Conservation (phyloP, 2,888 invertebrate genomes). For the Ommatoiulus sabulosus region DNA sequence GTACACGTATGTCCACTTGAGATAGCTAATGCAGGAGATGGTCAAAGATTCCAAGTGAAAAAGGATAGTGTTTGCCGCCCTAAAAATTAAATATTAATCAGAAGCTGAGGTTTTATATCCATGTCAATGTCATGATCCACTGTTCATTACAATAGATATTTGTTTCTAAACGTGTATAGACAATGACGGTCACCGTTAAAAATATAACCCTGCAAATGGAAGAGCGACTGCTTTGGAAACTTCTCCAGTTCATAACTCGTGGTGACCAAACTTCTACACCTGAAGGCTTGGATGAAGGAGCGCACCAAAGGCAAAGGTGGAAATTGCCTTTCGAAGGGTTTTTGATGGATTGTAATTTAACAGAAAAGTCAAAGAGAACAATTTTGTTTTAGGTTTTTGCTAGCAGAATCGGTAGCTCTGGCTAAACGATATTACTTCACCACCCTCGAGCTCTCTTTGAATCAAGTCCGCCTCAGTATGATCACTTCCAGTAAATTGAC, state of each 20-base stretch:
- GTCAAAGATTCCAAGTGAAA: too few relatives aligned
- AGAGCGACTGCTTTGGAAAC: constrained; percentile 82
- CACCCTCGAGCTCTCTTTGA: constrained; percentile 80
- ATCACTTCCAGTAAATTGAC: constrained; percentile 87
- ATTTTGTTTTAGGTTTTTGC: neutral
- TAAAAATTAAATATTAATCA: too few relatives aligned
- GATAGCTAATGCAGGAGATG: too few relatives aligned
- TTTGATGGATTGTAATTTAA: neutral
- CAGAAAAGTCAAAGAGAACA: neutral
- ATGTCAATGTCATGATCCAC: neutral
- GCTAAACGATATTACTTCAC: constrained; percentile 87
- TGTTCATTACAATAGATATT: neutral
- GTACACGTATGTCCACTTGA: too few relatives aligned
- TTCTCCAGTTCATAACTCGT: constrained; percentile 71
- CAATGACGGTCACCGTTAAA: constrained; percentile 81
- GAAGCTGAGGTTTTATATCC: too few relatives aligned
- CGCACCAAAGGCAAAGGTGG: constrained; percentile 78
- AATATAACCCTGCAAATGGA: constrained; percentile 89
- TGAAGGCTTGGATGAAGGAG: constrained; percentile 77
- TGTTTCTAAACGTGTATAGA: constrained; percentile 63
- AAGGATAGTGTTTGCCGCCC: too few relatives aligned
- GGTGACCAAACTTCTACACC: constrained; percentile 72
- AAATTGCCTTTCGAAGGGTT: neutral
- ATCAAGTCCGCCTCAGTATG: constrained; percentile 88
- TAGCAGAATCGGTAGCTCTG: constrained; percentile 62